A percentile compares a stretch with the other conserved stretches of the same genome.
phyloP scores from a whole-genome alignment of 2,888 invertebrate genomes.

The Entomobrya multifasciata region DNA sequence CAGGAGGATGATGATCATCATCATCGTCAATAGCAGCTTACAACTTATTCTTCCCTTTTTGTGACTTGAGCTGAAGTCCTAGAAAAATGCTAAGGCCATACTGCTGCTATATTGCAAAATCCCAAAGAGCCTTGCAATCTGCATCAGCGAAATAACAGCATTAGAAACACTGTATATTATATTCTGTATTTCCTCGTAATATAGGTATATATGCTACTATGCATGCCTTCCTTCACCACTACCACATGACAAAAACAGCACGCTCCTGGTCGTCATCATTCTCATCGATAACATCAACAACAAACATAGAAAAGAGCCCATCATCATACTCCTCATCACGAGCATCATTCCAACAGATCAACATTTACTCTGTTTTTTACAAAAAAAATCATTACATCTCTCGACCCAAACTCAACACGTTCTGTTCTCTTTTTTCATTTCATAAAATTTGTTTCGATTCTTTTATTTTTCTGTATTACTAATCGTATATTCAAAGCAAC shows the following conservation, averaged over 20 bases:
- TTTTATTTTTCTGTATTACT: no score
- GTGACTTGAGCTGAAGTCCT: neutral
- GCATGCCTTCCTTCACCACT: neutral
- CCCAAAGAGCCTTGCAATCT: conserved; percentile 27
- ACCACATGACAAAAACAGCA: conserved; percentile 59
- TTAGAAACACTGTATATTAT: neutral
- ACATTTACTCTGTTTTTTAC: no score
- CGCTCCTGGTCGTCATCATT: conserved; percentile 44
- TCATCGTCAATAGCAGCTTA: neutral
- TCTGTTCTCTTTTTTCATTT: conserved; percentile 20
- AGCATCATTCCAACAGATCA: neutral
- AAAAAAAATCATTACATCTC: conserved; percentile 34
- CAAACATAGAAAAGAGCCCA: conserved; percentile 24
- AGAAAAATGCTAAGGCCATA: no score
- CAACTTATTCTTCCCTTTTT: conserved; percentile 34
- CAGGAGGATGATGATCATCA: no score
- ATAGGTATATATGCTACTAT: no score
- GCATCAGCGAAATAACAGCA: no score
- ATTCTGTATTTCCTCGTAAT: neutral
- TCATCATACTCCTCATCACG: neutral
- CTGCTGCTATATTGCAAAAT: conserved; percentile 63
- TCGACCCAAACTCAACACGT: conserved; percentile 13
- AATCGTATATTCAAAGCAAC: no score
- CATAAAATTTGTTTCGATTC: conserved; percentile 19
- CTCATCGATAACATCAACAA: conserved; percentile 38